Evolutionary conservation across 2,113 vertebrate genomes (phyloP), one percentile per base, ranked within the genome.

Genomic region (Phylloscopus whistleri): DNA sequence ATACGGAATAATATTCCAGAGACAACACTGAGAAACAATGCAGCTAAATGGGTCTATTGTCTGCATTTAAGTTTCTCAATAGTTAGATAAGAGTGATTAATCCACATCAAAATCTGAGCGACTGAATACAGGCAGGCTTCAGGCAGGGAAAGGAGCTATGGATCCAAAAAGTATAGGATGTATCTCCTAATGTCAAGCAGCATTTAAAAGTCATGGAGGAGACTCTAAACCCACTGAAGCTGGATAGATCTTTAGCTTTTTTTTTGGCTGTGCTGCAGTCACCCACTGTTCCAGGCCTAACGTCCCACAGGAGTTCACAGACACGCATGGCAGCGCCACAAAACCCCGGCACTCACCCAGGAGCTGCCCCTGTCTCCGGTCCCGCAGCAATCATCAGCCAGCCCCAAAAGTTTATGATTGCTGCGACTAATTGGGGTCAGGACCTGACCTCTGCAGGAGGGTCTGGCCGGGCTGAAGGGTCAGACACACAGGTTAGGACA

Each of bases 311-410:
- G 63, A 79, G 49, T 58, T 60, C 44, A 90, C 69, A 58, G 49
- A 11, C 3, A 0, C 7, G 39, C 11, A 21, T 11, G 33, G 51
- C 59, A 80, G 44, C 4, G 3, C 48, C 30, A 14, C 1, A 5
- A 68, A 80, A 13, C 24, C 16, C 27, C 7, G 1, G 30, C 52
- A 37, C 5, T 59, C 81, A 52, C n/a, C 24, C 59, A 44, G 58
- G n/a, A 74, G 44, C 55, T 59, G 44, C 52, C 51, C 31, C 24
- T 31, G 3, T 59, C 35, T 67, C 55, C 4, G 6, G 66, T 27
- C 27, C 24, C 0, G 0, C 21, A 52, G 46, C 17, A 81, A 62
- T 44, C 69, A 43, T 6, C 53, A 88, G 46, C 53, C 67, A 69
- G 37, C 37, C 82, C 80, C 0, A 0, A 80, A 17, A 18, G 41